Evolutionary conservation across 2,113 vertebrate species (phyloP).

Genomic region (Eudorcas thomsonii): DNA sequence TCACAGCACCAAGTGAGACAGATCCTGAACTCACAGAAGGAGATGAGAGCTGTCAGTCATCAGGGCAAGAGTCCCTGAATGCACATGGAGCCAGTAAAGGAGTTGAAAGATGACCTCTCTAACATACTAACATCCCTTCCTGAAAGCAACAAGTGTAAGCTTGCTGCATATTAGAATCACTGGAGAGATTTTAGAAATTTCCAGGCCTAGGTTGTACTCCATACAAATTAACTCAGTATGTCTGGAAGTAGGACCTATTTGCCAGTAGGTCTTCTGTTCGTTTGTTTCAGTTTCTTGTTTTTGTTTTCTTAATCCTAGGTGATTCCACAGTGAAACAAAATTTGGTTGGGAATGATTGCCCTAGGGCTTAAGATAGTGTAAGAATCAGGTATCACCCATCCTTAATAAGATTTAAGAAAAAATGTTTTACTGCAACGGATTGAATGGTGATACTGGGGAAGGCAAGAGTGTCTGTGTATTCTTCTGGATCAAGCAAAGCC

Average conservation of each 20-base stretch:
- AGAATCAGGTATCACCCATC: background rate
- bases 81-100: no score
- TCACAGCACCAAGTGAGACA: background rate
- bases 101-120: accelerated
- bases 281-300: background rate
- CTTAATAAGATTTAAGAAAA: background rate
- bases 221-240: background rate
- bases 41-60: background rate
- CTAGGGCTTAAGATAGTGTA: background rate
- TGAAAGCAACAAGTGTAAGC: accelerated
- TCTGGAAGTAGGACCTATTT: background rate
- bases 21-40: background rate
- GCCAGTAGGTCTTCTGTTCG: accelerated
- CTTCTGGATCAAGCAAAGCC: background rate
- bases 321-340: background rate
- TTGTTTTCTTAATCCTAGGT: background rate
- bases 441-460: background rate
- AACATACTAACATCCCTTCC: accelerated
- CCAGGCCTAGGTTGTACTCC: background rate
- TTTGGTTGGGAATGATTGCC: background rate
- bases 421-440: background rate
- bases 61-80: accelerated
- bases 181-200: background rate
- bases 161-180: background rate
- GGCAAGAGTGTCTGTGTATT: background rate